Base-by-base conservation (phyloP, 2,888 invertebrate species). In the Megalurothrips usitatus region DNA sequence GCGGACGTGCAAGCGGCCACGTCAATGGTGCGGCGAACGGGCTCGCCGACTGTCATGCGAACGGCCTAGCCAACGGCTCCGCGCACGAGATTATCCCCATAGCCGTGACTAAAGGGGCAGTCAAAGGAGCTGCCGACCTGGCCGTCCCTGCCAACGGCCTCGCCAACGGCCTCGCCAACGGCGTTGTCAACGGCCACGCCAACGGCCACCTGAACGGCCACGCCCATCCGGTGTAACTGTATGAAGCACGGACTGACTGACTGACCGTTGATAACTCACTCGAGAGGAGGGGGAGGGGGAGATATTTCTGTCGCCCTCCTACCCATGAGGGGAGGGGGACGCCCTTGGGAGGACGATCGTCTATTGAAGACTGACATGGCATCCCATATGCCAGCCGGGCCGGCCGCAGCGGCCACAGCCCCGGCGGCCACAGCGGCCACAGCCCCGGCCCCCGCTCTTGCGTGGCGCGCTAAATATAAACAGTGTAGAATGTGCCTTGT, bases 261-360 rank as follows among this genome's bases (percentile, higher is more conserved):
- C 23, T 75, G n/a, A 23, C 68, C 23, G 68, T 75, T 75, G 68
- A 75, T 75, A 75, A 75, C 68, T 75, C 68, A 58, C 26, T 23
- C 26, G 68, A 10, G 68, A 23, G 12, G 68, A 12, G 68, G 68
- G 68, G 68, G 26, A 75, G 26, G 68, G 26, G 68, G 12, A 75
- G 12, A 26, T 75, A 75, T 75, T 75, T 75, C 68, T 75, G 68
- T 75, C 68, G 68, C 68, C 52, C 26, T n/a, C 68, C 68, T 12
- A 4, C 26, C 68, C 26, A 17, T 19, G 58, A 14, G 58, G 34
- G 6, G 58, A 14, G 58, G 34, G 6, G 6, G 34, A 75, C 68
- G 68, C 68, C 68, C 68, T 75, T 75, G 68, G 26, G 68, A 75
- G 68, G 68, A 75, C 68, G 68, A 75, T 75, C 68, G 68, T 75